Evolutionary conservation across 2,888 invertebrate species (phyloP).

Genomic region (Leptopilina drosophilae): DNA sequence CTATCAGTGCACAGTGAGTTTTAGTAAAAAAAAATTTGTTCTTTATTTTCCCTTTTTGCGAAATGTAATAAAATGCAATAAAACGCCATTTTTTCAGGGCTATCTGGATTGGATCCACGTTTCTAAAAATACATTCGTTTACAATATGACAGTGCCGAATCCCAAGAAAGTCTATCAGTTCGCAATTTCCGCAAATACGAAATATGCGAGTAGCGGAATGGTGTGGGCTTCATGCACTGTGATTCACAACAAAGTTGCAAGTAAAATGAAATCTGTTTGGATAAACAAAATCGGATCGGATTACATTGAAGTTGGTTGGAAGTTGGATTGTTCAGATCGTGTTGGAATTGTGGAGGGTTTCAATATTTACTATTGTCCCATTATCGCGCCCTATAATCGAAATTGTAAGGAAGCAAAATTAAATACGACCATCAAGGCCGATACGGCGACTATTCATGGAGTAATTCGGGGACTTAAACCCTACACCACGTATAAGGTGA

Average conservation of each 20-base stretch:
- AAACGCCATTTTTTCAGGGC: conserved; percentile 75
- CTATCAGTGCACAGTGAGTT: conserved; percentile 79
- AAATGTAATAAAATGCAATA: too few species aligned
- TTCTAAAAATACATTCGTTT: conserved; percentile 76
- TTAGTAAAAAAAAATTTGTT: background rate
- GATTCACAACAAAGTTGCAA: conserved; percentile 77
- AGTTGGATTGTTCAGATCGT: conserved; percentile 86
- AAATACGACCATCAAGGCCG: conserved; percentile 76
- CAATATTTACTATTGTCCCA: conserved; percentile 86
- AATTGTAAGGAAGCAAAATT: conserved; percentile 79
- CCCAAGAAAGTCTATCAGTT: conserved; percentile 83
- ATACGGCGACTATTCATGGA: conserved; percentile 79
- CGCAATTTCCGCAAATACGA: conserved; percentile 89
- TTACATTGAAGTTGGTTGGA: conserved; percentile 85
- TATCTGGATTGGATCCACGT: conserved; percentile 81
- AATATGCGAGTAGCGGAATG: conserved; percentile 87
- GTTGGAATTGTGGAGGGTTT: conserved; percentile 86
- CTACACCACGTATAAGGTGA: conserved; percentile 86
- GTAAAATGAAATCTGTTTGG: conserved; percentile 81
- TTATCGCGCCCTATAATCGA: conserved; percentile 78
- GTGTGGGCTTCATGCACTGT: conserved; percentile 89
- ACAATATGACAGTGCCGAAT: conserved; percentile 81
- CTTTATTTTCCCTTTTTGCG: too few species aligned
- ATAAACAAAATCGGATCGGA: conserved; percentile 78
- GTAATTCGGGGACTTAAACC: conserved; percentile 84